These are phyloP conservation scores for Otocyon megalotis DNA, from an alignment of 2,113 vertebrate genomes.

Conservation along the genomic window DNA sequence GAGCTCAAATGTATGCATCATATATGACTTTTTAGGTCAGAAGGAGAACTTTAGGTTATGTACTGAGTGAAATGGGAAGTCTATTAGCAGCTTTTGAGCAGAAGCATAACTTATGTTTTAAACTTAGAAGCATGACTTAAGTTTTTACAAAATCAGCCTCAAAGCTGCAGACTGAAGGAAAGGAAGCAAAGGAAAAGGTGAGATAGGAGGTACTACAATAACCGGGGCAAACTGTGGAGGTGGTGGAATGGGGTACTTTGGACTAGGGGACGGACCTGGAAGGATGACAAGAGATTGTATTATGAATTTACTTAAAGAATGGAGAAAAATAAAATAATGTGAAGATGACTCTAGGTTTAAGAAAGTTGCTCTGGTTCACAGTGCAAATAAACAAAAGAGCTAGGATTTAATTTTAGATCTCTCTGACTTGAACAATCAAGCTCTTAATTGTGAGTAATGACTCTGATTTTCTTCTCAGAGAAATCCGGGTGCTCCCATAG, in stretches of 20 bases:
- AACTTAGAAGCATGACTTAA: too few species aligned
- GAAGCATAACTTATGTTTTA: too few species aligned
- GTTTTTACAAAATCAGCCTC: not conserved
- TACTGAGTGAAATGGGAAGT: not conserved
- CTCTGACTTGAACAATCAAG: not conserved
- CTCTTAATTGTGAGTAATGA: not conserved
- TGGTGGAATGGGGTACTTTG: not conserved
- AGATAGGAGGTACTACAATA: not conserved
- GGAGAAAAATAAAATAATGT: not conserved
- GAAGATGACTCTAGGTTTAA: not conserved
- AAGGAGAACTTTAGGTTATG: not conserved
- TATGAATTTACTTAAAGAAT: not conserved
- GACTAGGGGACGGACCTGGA: too few species aligned
- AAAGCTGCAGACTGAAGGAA: not conserved
- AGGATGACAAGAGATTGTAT: not conserved
- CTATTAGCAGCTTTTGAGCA: not conserved
- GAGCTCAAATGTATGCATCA: rapidly evolving
- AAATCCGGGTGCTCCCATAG: not conserved
- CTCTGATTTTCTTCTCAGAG: not conserved
- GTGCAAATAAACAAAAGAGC: not conserved
- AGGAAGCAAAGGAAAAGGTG: not conserved
- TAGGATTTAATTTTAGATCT: not conserved
- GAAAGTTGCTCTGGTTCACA: not conserved
- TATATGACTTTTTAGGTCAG: not conserved
- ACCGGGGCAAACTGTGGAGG: not conserved